Conservation (phyloP, 2,888 invertebrate species). For the Polydrusus pterygomalis region DNA sequence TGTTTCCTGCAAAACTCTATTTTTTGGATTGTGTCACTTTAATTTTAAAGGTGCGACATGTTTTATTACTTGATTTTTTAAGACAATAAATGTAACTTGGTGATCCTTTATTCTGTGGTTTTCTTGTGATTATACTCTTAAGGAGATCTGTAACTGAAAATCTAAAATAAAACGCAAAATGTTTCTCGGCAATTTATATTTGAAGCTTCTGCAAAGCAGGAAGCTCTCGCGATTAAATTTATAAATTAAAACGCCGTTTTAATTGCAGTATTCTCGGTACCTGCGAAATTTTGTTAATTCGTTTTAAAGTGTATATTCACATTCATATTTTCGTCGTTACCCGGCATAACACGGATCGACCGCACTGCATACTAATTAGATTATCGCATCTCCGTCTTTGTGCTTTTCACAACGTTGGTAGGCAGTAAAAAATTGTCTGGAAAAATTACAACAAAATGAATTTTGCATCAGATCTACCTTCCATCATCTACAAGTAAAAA, state of each 20-base stretch:
- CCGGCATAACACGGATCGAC: slow-evolving; percentile 66
- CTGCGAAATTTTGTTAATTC: slow-evolving; percentile 1
- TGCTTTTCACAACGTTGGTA: slow-evolving; percentile 65
- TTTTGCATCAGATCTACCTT: background rate
- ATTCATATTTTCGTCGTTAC: slow-evolving; percentile 28
- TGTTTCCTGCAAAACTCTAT: no score
- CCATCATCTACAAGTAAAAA: background rate
- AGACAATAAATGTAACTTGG: no score
- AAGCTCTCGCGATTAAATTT: background rate
- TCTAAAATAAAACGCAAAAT: no score
- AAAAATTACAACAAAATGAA: background rate
- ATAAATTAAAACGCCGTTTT: background rate
- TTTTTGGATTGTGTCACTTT: no score
- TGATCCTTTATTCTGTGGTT: no score
- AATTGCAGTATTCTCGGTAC: slow-evolving; percentile 12
- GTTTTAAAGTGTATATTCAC: slow-evolving; percentile 11
- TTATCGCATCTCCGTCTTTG: slow-evolving; percentile 68
- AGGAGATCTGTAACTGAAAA: no score
- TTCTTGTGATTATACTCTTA: no score
- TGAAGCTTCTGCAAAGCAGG: no score
- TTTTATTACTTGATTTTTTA: no score
- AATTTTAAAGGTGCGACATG: no score
- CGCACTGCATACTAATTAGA: slow-evolving; percentile 68
- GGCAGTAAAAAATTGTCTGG: background rate
- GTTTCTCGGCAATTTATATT: no score